A percentile compares a stretch with the other conserved stretches of the same genome.
Conservation (phyloP, 2,797 vertebrate genomes). For the Bradypodion pumilum region DNA sequence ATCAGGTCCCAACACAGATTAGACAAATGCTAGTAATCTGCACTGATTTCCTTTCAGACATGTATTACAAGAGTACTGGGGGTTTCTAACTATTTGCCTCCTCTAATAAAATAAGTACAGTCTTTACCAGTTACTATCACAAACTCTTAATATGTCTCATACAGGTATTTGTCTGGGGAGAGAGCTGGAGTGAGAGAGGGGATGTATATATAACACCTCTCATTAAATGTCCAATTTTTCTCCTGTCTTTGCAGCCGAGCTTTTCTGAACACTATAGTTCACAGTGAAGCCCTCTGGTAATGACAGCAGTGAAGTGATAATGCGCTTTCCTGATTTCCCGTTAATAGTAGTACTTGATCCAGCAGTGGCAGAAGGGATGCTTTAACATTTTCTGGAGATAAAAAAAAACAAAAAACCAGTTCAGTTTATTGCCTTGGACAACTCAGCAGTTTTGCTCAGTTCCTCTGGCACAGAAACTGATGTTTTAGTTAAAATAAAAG, state of each 20-base stretch:
- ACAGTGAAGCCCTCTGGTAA: slow-evolving; percentile 65
- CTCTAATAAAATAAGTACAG: slow-evolving; percentile 39
- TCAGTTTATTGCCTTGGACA: slow-evolving; percentile 63
- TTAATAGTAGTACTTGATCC: slow-evolving; percentile 74
- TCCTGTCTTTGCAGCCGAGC: slow-evolving; percentile 34
- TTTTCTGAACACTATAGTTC: slow-evolving; percentile 51
- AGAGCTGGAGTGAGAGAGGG: not conserved
- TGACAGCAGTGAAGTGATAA: slow-evolving; percentile 71
- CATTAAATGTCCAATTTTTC: slow-evolving; percentile 35
- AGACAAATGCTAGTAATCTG: slow-evolving; percentile 15
- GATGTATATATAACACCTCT: slow-evolving; percentile 2
- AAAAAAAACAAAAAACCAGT: slow-evolving; percentile 71
- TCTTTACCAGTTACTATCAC: not conserved
- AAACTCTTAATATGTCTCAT: slow-evolving; percentile 21
- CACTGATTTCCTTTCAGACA: slow-evolving; percentile 29
- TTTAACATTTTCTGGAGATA: slow-evolving; percentile 70
- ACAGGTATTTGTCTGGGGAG: slow-evolving; percentile 22
- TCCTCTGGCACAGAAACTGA: slow-evolving; percentile 56
- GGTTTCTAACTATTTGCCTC: slow-evolving; percentile 1
- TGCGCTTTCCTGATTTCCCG: slow-evolving; percentile 65
- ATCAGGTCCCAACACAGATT: slow-evolving; percentile 44
- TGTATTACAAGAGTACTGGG: slow-evolving; percentile 8
- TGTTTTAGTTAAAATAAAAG: slow-evolving; percentile 58
- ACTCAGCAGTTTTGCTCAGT: slow-evolving; percentile 64
- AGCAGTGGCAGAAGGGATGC: slow-evolving; percentile 67